Evolutionary conservation across 2,888 invertebrate genomes (phyloP).

Genomic region (Coelogynopora nodosa): DNA sequence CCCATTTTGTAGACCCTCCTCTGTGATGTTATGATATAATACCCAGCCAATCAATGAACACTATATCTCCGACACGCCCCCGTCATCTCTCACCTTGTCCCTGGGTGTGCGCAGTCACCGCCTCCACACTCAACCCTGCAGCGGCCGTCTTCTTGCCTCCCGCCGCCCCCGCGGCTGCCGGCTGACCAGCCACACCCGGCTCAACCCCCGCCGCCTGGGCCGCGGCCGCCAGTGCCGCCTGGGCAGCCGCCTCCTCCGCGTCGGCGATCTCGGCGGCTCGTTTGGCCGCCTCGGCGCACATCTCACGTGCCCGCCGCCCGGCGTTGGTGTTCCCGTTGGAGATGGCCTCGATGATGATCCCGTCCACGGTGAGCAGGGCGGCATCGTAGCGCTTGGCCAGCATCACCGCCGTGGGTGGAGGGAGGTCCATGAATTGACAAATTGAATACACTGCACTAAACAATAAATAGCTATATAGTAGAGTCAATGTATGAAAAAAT

Average conservation of each 20-base stretch:
- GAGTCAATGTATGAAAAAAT: no score
- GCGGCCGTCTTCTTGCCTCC: constrained; percentile 27
- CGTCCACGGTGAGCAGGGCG: constrained; percentile 59
- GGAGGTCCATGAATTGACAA: constrained; percentile 3
- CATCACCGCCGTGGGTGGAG: constrained; percentile 51
- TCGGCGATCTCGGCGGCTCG: constrained; percentile 53
- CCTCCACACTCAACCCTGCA: constrained; percentile 61
- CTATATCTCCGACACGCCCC: background rate
- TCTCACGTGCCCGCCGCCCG: constrained; percentile 56
- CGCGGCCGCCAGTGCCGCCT: background rate
- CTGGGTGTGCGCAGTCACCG: constrained; percentile 58
- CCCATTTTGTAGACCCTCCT: no score
- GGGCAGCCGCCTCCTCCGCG: constrained; percentile 51
- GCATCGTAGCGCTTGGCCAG: constrained; percentile 60
- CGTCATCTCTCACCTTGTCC: background rate
- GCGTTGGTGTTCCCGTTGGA: constrained; percentile 57
- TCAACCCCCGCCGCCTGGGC: background rate
- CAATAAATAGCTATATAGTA: no score
- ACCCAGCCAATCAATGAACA: no score
- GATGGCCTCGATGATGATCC: constrained; percentile 60
- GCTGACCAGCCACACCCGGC: background rate
- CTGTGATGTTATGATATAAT: no score
- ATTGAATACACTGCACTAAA: no score
- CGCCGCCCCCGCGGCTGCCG: constrained; percentile 49
- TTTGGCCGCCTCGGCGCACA: constrained; percentile 59